A percentile compares a stretch with the other conserved stretches of the same genome.
Evolutionary conservation across 1,140 invertebrate genomes (phyloP).

Genomic region (Pissodes strobi): DNA sequence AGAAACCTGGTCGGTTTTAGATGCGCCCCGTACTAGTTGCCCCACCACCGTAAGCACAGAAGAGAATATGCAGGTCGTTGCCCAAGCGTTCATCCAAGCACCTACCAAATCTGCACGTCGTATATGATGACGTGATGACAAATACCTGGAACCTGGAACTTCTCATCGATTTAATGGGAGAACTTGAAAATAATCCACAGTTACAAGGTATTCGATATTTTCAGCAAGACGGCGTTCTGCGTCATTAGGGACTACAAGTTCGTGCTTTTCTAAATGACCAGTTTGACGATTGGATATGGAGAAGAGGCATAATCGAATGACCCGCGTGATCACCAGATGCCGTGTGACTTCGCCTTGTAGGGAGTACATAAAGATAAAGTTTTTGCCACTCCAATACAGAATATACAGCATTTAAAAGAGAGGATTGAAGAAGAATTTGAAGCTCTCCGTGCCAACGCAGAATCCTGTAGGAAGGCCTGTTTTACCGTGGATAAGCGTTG

Average conservation of each 20-base stretch:
- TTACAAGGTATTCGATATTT: no score
- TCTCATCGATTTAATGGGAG: no score
- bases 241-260: slow-evolving; percentile 15
- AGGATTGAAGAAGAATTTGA: no score
- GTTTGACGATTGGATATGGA: slow-evolving; percentile 22
- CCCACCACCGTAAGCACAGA: slow-evolving; percentile 3
- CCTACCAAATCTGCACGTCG: slow-evolving; percentile 14
- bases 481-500: no score
- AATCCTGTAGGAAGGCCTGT: no score
- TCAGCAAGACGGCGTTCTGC: slow-evolving; percentile 8
- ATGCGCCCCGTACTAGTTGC: not conserved
- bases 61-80: not conserved
- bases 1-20: slow-evolving; percentile 6
- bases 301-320: no score
- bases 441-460: no score
- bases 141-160: not conserved
- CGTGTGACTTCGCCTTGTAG: no score
- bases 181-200: slow-evolving; percentile 9
- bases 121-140: slow-evolving; percentile 17
- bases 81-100: slow-evolving; percentile 14
- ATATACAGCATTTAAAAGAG: no score
- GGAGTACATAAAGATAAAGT: no score
- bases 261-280: slow-evolving; percentile 15
- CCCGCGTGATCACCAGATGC: no score
- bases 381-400: no score